Evolutionary conservation across 2,888 invertebrate genomes (phyloP).

Genomic region (Calliphora vomitoria): DNA sequence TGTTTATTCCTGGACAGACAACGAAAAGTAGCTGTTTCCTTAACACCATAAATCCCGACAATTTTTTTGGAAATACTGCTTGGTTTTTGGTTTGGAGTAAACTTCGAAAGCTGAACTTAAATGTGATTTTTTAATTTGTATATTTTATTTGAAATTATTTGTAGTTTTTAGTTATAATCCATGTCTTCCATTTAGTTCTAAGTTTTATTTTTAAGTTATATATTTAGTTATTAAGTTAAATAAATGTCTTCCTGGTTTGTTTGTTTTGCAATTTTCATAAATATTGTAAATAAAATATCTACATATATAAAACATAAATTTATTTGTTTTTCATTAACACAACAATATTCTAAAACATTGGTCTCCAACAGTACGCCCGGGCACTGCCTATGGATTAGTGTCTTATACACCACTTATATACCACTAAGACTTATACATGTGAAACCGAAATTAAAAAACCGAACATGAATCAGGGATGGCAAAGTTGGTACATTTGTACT

Average conservation of each 20-base stretch:
- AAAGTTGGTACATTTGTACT: too few species aligned
- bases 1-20: background rate
- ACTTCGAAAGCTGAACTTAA: background rate
- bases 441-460: too few species aligned
- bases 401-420: too few species aligned
- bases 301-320: background rate
- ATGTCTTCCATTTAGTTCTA: conserved; percentile 18
- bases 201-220: background rate
- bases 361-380: too few species aligned
- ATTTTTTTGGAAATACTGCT: background rate
- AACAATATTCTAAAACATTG: too few species aligned
- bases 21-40: background rate
- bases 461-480: too few species aligned
- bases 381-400: too few species aligned
- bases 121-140: conserved; percentile 29
- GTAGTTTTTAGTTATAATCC: conserved; percentile 5
- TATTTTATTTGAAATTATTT: background rate
- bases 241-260: background rate
- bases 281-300: background rate
- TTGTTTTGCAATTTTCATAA: conserved; percentile 25
- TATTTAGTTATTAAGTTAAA: background rate
- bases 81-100: background rate
- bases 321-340: too few species aligned
- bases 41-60: background rate
- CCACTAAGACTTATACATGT: too few species aligned